Conservation (phyloP, 2,113 vertebrate species). For the Mesitornis unicolor region DNA sequence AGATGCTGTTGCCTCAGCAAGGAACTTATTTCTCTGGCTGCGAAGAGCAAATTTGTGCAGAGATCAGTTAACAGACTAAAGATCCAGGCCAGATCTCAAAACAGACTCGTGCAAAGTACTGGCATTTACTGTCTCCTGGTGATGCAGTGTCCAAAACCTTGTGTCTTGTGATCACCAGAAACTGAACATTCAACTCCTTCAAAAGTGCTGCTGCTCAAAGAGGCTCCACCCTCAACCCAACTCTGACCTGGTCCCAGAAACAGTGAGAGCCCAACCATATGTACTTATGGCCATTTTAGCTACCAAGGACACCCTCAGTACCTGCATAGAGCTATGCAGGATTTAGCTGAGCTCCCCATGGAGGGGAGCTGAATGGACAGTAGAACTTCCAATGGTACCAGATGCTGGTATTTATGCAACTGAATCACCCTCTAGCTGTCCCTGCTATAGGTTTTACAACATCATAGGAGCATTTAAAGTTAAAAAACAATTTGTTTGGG, state of each 20-base stretch:
- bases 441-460: not conserved
- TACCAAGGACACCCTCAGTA: too few species aligned
- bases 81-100: not conserved
- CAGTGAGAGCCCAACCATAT: not conserved
- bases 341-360: not conserved
- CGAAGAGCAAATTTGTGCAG: not conserved
- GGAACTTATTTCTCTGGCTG: not conserved
- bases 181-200: not conserved
- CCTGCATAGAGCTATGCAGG: not conserved
- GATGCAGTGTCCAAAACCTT: not conserved
- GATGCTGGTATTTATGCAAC: not conserved
- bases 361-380: not conserved
- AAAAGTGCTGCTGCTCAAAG: not conserved
- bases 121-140: not conserved
- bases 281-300: not conserved
- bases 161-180: not conserved
- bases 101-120: not conserved
- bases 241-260: not conserved
- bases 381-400: not conserved
- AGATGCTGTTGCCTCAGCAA: not conserved
- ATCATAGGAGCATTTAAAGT: not conserved
- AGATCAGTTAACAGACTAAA: not conserved
- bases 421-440: not conserved
- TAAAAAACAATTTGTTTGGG: not conserved
- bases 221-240: rapidly evolving